Percentiles rank a stretch among this genome's conserved stretches.
Conservation (phyloP, 2,797 vertebrate species). For the Parauchenoglanis punctatus region DNA sequence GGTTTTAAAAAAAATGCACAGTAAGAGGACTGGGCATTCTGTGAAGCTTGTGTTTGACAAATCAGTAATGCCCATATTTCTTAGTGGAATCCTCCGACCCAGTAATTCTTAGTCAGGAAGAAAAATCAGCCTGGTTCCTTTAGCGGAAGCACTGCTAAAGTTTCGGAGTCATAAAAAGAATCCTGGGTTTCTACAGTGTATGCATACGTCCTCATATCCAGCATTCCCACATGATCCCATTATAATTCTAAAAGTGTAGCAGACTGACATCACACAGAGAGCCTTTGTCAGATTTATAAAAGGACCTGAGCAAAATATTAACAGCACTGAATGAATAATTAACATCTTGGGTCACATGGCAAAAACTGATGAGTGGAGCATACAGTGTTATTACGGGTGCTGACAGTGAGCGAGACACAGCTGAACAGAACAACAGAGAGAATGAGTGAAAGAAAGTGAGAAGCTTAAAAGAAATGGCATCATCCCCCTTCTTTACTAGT, state of each 20-base stretch:
- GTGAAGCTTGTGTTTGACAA: background rate
- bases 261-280: background rate
- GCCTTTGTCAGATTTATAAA: background rate
- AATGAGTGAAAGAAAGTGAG: background rate
- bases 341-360: background rate
- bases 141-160: background rate
- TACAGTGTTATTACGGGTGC: background rate
- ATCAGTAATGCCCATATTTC: background rate
- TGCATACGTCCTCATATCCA: background rate
- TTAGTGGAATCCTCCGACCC: background rate
- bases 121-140: background rate
- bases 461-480: slow-evolving; percentile 18
- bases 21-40: background rate
- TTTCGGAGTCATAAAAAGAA: background rate
- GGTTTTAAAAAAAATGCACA: background rate
- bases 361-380: background rate
- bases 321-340: slow-evolving; percentile 1
- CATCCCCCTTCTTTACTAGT: slow-evolving; percentile 9
- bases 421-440: slow-evolving; percentile 1
- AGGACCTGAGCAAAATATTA: background rate
- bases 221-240: background rate
- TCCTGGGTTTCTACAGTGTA: background rate
- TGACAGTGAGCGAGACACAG: slow-evolving; percentile 1
- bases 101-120: background rate
- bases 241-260: slow-evolving; percentile 15